A percentile compares a stretch with the other conserved stretches of the same genome.
Conservation (phyloP, 2,888 invertebrate genomes). For the Prenolepis imparis region DNA sequence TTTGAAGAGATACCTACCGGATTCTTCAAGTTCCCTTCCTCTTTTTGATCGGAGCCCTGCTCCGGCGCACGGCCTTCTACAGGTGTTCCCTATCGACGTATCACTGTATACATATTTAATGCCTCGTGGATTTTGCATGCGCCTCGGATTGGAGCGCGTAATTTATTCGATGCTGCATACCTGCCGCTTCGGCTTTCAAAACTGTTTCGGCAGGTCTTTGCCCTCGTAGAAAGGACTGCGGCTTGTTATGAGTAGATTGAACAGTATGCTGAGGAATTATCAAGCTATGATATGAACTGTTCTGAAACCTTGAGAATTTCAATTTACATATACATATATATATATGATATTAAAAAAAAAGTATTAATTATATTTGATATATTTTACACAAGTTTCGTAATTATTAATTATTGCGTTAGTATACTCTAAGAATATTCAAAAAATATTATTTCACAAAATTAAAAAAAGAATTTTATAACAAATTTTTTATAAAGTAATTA, state of each 20-base stretch:
- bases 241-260: background rate
- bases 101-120: slow-evolving; percentile 79
- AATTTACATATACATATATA: background rate
- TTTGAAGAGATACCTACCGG: background rate
- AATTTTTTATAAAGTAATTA: background rate
- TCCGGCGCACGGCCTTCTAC: slow-evolving; percentile 36
- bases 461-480: background rate
- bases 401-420: background rate
- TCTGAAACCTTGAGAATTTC: background rate
- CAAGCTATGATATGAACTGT: background rate
- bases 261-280: background rate
- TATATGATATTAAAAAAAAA: background rate
- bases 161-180: slow-evolving; percentile 72
- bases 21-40: background rate
- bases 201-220: slow-evolving; percentile 64
- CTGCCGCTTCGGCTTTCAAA: slow-evolving; percentile 25
- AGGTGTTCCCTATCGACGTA: slow-evolving; percentile 74
- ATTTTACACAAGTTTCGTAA: background rate
- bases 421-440: background rate
- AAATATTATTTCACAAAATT: background rate
- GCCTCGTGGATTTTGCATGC: slow-evolving; percentile 77
- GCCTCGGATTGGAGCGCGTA: slow-evolving; percentile 80
- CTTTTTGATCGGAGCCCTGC: slow-evolving; percentile 3
- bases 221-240: slow-evolving; percentile 39
- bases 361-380: no score